Conservation (phyloP, 2,888 invertebrate genomes). For the Dyspetes luteomarginatus region DNA sequence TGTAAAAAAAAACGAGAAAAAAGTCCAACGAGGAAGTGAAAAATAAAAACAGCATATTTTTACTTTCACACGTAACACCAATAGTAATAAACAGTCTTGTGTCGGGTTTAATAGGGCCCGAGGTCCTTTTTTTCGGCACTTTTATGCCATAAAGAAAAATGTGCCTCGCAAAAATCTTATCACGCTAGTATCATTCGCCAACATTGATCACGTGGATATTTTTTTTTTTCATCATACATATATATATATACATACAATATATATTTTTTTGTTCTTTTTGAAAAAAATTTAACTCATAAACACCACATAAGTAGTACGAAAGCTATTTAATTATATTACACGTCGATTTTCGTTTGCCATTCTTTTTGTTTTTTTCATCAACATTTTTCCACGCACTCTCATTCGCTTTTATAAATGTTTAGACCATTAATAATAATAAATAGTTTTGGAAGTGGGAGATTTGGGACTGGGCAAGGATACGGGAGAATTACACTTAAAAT, state of each 20-base stretch:
- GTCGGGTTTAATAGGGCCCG: constrained; percentile 72
- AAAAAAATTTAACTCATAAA: constrained; percentile 52
- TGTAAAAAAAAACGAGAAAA: constrained; percentile 61
- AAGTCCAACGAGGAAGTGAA: constrained; percentile 64
- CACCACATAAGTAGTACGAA: constrained; percentile 65
- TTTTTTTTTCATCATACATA: constrained; percentile 5
- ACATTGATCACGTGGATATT: constrained; percentile 53
- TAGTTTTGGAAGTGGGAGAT: constrained; percentile 36
- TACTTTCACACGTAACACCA: constrained; percentile 74
- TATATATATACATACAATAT: too few species aligned
- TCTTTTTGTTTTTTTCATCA: background rate
- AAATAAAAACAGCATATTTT: constrained; percentile 65
- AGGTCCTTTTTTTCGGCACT: background rate
- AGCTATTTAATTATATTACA: constrained; percentile 46
- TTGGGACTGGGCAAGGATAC: background rate
- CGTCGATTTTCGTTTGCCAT: constrained; percentile 68
- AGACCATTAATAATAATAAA: constrained; percentile 70
- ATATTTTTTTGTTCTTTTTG: constrained; percentile 34
- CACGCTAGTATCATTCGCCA: constrained; percentile 51
- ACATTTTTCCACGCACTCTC: constrained; percentile 3
- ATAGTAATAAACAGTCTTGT: constrained; percentile 81
- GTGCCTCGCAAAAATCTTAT: constrained; percentile 49
- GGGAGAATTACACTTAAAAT: background rate
- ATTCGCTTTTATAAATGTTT: constrained; percentile 69
- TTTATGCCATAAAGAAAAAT: constrained; percentile 4